Percentiles rank a stretch among this genome's conserved stretches.
These are phyloP conservation scores for Nothoprocta pentlandii DNA, from an alignment of 2,113 vertebrate species.

Conservation along the genomic window DNA sequence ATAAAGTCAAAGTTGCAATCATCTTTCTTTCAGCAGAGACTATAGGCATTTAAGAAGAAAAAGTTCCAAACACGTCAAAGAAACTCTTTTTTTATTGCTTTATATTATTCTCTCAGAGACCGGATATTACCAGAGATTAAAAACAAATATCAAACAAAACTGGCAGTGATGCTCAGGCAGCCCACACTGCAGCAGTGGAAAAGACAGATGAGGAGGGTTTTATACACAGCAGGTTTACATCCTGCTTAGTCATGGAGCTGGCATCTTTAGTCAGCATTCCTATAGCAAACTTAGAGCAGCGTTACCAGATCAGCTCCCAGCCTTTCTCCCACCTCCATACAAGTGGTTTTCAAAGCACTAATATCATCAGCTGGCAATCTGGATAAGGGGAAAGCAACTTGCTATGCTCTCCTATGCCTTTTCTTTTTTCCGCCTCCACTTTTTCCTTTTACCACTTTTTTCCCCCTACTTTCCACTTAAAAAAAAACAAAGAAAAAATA, in stretches of 20 bases:
- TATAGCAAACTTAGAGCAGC: not conserved
- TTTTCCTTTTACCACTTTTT: too few relatives aligned
- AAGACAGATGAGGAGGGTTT: not conserved
- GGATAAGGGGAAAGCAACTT: not conserved
- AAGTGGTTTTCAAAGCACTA: not conserved
- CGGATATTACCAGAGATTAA: not conserved
- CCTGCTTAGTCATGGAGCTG: fast-evolving
- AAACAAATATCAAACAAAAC: not conserved
- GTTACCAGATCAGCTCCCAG: not conserved
- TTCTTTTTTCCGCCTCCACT: too few relatives aligned
- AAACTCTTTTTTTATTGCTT: not conserved
- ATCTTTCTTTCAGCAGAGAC: not conserved
- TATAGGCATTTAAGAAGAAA: not conserved
- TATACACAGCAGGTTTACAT: not conserved
- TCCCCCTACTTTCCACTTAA: not conserved
- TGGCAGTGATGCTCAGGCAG: not conserved
- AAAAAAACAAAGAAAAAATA: not conserved
- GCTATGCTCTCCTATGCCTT: not conserved
- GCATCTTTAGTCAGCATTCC: not conserved
- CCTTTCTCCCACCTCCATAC: not conserved
- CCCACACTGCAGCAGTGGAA: not conserved
- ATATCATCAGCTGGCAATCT: not conserved
- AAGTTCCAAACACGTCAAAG: not conserved
- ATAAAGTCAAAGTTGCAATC: not conserved
- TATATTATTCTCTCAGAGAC: not conserved